A percentile compares a stretch with the other conserved stretches of the same genome.
Evolutionary conservation across 2,113 vertebrate species (phyloP).

Genomic region (Isichthys henryi): DNA sequence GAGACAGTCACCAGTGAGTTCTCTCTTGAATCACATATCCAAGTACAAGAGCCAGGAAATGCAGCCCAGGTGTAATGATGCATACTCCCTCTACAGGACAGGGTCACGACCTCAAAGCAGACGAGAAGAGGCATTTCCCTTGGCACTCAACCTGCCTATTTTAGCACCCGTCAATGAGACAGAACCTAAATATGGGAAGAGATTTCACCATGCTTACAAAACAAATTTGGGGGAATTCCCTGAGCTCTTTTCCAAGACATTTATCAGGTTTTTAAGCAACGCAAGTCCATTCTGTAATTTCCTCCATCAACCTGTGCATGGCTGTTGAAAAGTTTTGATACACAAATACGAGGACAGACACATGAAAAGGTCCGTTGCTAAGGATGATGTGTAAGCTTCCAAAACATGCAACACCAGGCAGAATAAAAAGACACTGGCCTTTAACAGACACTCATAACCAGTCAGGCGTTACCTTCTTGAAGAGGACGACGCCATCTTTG

Average conservation of each 20-base stretch:
- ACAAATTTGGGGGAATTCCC: neutral
- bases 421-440: neutral
- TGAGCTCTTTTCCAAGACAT: neutral
- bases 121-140: neutral
- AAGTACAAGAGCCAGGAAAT: neutral
- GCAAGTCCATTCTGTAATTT: neutral
- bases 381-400: neutral
- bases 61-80: neutral
- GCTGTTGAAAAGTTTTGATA: neutral
- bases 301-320: neutral
- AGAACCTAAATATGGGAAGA: neutral
- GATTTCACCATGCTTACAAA: neutral
- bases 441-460: neutral
- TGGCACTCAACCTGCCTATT: neutral
- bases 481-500: constrained; percentile 77
- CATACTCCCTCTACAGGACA: neutral
- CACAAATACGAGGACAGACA: neutral
- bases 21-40: neutral
- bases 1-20: neutral
- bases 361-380: neutral
- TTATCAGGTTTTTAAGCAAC: neutral
- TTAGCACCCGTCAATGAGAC: neutral
- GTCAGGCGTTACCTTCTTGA: constrained; percentile 78
- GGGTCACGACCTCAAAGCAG: neutral
- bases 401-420: neutral